Conservation (phyloP, 2,113 vertebrate genomes). For the Embiotoca jacksoni region DNA sequence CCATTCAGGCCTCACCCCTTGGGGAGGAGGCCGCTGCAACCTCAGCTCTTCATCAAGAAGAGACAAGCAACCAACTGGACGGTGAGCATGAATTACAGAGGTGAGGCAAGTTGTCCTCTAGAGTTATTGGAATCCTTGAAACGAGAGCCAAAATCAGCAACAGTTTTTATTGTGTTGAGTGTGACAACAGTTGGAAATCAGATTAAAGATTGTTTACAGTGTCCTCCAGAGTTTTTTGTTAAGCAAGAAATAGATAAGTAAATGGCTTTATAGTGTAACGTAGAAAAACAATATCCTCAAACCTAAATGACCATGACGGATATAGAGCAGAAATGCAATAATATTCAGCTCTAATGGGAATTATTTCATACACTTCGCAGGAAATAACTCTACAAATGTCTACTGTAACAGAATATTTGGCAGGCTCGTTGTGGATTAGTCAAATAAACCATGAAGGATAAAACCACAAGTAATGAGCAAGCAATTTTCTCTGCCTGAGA, state of each 20-base stretch:
- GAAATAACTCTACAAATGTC: constrained; percentile 2
- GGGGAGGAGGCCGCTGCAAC: constrained; percentile 46
- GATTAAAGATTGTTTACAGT: constrained; percentile 5
- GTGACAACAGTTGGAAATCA: neutral
- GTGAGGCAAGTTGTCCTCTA: constrained; percentile 23
- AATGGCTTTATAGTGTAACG: neutral
- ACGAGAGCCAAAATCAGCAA: constrained; percentile 19
- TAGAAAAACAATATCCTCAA: neutral
- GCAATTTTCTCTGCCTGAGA: constrained; percentile 34
- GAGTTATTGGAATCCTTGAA: constrained; percentile 39
- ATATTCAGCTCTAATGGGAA: constrained; percentile 15
- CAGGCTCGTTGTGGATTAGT: constrained; percentile 52
- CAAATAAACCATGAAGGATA: constrained; percentile 63
- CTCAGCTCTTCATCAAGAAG: constrained; percentile 35
- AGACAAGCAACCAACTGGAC: neutral
- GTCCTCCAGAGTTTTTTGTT: neutral
- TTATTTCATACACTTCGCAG: constrained; percentile 17
- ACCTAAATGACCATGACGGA: constrained; percentile 2
- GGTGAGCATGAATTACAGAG: constrained; percentile 46
- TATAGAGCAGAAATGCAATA: constrained; percentile 13
- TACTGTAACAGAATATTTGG: neutral
- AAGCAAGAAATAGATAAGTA: neutral
- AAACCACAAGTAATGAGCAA: constrained; percentile 50
- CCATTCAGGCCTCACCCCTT: constrained; percentile 35
- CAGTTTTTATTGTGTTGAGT: neutral